phyloP scores from a whole-genome alignment of 2,113 vertebrate genomes.

The Tupaia tana region DNA sequence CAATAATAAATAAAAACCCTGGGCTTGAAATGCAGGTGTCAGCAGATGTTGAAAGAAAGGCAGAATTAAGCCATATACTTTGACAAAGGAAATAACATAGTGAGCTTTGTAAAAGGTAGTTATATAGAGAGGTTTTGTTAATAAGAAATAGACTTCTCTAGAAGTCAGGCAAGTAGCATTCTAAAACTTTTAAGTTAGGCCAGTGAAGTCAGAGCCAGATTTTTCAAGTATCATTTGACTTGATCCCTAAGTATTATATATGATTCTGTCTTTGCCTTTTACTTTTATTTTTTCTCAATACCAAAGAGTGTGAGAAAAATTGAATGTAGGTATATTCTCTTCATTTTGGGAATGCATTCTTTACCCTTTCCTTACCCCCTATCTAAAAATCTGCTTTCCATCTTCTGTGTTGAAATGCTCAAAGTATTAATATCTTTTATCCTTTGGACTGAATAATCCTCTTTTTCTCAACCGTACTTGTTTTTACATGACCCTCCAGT shows the following conservation, averaged over 20 bases:
- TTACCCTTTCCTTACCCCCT: not conserved
- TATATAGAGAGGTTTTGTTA: slow-evolving; percentile 26
- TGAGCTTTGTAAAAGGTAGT: slow-evolving; percentile 22
- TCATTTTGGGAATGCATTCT: slow-evolving; percentile 57
- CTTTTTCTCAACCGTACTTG: slow-evolving; percentile 73
- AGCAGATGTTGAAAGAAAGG: not conserved
- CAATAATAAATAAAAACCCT: slow-evolving; percentile 1
- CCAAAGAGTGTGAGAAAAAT: slow-evolving; percentile 51
- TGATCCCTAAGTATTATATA: not conserved
- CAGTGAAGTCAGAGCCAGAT: slow-evolving; percentile 26
- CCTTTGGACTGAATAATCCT: slow-evolving; percentile 61
- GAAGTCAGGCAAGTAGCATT: slow-evolving; percentile 20
- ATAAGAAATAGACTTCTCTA: slow-evolving; percentile 36
- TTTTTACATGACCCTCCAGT: slow-evolving; percentile 70
- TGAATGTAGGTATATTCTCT: slow-evolving; percentile 36
- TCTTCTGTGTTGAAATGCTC: slow-evolving; percentile 68
- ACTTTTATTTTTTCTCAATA: not conserved
- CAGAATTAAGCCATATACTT: slow-evolving; percentile 17
- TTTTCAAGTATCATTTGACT: slow-evolving; percentile 26
- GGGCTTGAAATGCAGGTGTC: not conserved
- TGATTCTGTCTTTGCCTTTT: slow-evolving; percentile 59
- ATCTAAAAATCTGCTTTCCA: slow-evolving; percentile 17
- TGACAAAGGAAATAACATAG: slow-evolving; percentile 1
- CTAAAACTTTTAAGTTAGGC: slow-evolving; percentile 1
- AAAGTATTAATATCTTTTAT: slow-evolving; percentile 61